Base-by-base conservation (phyloP, 1,140 invertebrate genomes). In the Euura saliciscinereae region DNA sequence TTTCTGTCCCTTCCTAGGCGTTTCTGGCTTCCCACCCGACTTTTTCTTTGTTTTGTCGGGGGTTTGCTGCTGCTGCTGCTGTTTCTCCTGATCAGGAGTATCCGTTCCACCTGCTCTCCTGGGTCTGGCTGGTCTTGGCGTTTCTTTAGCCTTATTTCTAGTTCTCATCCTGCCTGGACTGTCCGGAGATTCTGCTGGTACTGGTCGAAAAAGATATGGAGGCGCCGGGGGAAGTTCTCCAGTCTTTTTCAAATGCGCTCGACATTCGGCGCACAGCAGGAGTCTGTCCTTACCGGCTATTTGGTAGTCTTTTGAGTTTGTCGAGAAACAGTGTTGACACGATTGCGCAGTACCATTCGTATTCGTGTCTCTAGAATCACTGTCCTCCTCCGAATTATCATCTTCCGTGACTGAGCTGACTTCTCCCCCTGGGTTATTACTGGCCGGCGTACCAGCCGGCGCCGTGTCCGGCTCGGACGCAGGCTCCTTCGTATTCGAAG, bases 391-490 rank as follows among this genome's bases (percentile, higher is more conserved):
- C 73, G 95, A 97, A 84, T 93, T 93, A 80, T 98, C 97, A 89
- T 97, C 96, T 86, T 98, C 97, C 79, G 95, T 98, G 69, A 96
- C 95, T 69, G 96, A 98, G 89, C 96, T 98, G 78, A 94, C 93
- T 84, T 94, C 93, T 10, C 91, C 86, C 43, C 83, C 91, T 2
- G 88, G 87, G 74, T 84, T 86, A 69, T 65, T 77, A 46, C 83
- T 85, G 66, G 77, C 83, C 46, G 51, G 66, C 73, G 59, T 43
- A 13, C 80, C 83, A 75, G 81, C 80, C 5, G 80, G 78, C 44
- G 77, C 80, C 6, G 80, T 81, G 66, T 85, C 84, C 2, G 83
- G 71, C 68, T 85, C 84, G 4, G 70, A 69, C 2, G 43, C 65
- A n/a, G 75, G 76, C 42, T 82, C 84, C 70, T 85, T 85, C 28